Evolutionary conservation across 92 coral and sea anemone species (phyloP).

Genomic region (Isaurus tuberculatus): DNA sequence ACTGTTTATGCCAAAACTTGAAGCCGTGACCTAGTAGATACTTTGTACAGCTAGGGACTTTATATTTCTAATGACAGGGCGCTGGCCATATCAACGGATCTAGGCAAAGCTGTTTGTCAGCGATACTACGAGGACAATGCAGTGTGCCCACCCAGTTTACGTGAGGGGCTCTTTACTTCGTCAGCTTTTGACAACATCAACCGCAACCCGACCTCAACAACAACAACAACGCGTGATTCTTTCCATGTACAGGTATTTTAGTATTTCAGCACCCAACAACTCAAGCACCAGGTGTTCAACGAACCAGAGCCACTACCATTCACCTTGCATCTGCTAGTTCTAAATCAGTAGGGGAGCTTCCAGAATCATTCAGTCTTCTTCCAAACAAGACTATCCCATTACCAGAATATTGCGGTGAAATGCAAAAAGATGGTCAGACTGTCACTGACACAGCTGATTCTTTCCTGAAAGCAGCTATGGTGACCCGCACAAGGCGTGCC

Average conservation of each 20-base stretch:
- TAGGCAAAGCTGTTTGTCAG: constrained; percentile 69
- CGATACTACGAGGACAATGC: constrained; percentile 51
- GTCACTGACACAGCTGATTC: constrained; percentile 26
- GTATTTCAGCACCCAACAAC: constrained; percentile 63
- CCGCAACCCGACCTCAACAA: constrained; percentile 76
- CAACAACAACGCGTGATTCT: constrained; percentile 63
- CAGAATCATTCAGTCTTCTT: constrained; percentile 50
- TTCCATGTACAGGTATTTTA: constrained; percentile 74
- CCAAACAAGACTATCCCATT: constrained; percentile 41
- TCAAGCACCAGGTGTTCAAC: constrained; percentile 47
- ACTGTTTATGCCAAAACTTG: constrained; percentile 52
- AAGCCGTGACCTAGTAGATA: constrained; percentile 59
- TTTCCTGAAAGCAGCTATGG: constrained; percentile 29
- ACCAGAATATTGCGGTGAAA: not conserved
- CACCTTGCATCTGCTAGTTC: constrained; percentile 37
- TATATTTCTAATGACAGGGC: constrained; percentile 69
- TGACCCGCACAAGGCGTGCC: not conserved
- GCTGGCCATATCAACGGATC: constrained; percentile 68
- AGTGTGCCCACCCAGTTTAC: constrained; percentile 70
- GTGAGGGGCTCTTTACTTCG: constrained; percentile 59
- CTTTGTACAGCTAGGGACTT: constrained; percentile 52
- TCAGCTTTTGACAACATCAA: constrained; percentile 77
- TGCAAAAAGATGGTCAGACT: constrained; percentile 1
- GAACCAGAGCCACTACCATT: constrained; percentile 18
- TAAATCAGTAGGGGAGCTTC: constrained; percentile 60